Conservation (phyloP, 2,113 vertebrate genomes). For the human region GRCh38 chr13:57568501-57569000, state of each 20-base stretch:
- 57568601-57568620: neutral
- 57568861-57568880: neutral
- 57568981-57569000: neutral
- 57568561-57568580: neutral
- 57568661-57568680: neutral
- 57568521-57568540: neutral
- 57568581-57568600: neutral
- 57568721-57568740: neutral
- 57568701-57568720: neutral
- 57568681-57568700: neutral
- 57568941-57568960: slow-evolving; percentile 15
- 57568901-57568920: neutral
- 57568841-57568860: neutral
- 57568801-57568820: neutral
- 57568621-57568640: neutral
- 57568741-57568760: neutral
- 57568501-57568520: neutral
- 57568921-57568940: neutral
- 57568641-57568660: neutral
- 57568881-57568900: neutral
- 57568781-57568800: neutral
- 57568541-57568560: neutral
- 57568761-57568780: neutral
- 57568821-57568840: neutral
- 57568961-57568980: neutral